Conservation (phyloP, 2,888 invertebrate species). For the Argyra leucocephala region DNA sequence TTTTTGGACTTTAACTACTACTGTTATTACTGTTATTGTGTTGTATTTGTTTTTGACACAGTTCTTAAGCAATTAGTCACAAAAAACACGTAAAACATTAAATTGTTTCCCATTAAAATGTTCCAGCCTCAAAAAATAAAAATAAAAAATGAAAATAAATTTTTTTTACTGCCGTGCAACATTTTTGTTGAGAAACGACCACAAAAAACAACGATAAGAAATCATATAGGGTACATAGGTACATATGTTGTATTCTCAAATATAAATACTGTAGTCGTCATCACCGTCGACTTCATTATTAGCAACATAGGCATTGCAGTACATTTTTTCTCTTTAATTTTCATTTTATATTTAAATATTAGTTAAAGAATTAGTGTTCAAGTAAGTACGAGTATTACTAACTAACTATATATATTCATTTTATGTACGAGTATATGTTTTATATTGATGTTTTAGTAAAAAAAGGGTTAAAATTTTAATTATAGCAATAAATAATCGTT, state of each 20-base stretch:
- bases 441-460: conserved; percentile 14
- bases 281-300: not conserved
- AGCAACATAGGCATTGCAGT: not conserved
- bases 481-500: conserved; percentile 26
- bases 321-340: not conserved
- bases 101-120: conserved; percentile 22
- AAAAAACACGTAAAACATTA: conserved; percentile 34
- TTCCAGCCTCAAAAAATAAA: not conserved
- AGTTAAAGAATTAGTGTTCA: not conserved
- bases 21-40: not conserved
- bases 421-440: not conserved
- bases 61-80: conserved; percentile 37
- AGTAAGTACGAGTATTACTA: not conserved
- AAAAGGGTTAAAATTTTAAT: conserved; percentile 25
- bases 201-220: not conserved
- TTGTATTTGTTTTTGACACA: conserved; percentile 30
- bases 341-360: not conserved
- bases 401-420: not conserved
- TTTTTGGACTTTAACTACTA: not conserved
- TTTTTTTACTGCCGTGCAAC: no score
- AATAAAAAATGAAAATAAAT: no score
- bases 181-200: no score
- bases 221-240: no score
- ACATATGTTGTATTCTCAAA: not conserved
- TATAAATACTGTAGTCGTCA: not conserved